Conservation (phyloP, 2,888 invertebrate genomes). For the Erebia epiphron region DNA sequence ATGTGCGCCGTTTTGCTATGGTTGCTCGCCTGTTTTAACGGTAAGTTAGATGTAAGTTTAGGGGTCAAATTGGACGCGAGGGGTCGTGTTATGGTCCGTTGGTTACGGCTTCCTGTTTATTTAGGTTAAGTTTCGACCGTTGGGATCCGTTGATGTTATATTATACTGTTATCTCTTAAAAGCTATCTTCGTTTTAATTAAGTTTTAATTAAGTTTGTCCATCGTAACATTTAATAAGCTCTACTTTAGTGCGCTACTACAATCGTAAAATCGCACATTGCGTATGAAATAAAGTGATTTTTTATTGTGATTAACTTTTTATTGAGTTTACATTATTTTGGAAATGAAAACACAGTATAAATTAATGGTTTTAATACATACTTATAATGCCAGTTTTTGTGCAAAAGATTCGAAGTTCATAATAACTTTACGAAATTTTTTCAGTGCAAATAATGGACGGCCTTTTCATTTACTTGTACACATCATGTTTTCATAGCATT, state of each 20-base stretch:
- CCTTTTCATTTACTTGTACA: no score
- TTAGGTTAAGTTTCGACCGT: constrained; percentile 17
- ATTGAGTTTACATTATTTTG: no score
- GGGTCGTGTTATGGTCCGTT: constrained; percentile 60
- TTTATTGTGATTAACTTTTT: background rate
- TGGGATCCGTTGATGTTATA: background rate
- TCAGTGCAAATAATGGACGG: no score
- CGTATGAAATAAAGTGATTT: background rate
- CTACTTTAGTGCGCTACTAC: background rate
- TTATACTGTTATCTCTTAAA: background rate
- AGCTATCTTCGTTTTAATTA: background rate
- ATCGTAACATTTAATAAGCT: background rate
- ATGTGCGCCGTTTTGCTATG: constrained; percentile 66
- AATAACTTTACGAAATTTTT: no score
- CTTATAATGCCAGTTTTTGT: no score
- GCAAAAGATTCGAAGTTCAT: no score
- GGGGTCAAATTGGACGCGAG: constrained; percentile 56
- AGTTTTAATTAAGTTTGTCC: background rate
- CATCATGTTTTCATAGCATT: no score
- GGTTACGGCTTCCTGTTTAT: constrained; percentile 47
- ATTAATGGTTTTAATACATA: no score
- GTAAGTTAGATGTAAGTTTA: constrained; percentile 50
- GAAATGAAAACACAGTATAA: no score
- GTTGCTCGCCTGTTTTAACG: constrained; percentile 72
- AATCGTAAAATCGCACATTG: background rate